Conservation (phyloP, 2,797 vertebrate species). For the Anguilla anguilla region DNA sequence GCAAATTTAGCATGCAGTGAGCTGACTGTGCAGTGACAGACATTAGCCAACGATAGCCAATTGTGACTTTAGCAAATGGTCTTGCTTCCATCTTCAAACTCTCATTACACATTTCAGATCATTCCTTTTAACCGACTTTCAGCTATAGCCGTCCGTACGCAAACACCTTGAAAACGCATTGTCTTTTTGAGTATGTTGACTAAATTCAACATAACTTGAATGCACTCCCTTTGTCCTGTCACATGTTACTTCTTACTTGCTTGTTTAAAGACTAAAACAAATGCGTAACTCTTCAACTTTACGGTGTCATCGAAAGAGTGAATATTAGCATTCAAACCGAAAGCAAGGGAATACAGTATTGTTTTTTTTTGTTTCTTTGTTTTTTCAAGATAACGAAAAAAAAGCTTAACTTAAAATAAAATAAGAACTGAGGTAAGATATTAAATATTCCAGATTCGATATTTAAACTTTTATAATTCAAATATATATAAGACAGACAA, state of each 20-base stretch:
- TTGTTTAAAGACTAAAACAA: not conserved
- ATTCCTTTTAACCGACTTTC: not conserved
- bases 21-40: not conserved
- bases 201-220: conserved; percentile 1
- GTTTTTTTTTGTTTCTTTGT: conserved; percentile 6
- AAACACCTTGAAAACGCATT: not conserved
- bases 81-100: conserved; percentile 3
- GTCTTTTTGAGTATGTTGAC: conserved; percentile 8
- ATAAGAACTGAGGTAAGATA: conserved; percentile 25
- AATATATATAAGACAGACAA: conserved; percentile 29
- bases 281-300: not conserved
- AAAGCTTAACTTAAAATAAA: conserved; percentile 3
- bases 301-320: conserved; percentile 10
- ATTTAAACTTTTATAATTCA: conserved; percentile 34
- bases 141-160: not conserved
- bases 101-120: not conserved
- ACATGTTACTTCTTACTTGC: not conserved
- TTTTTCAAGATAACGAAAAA: conserved; percentile 7
- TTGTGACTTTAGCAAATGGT: not conserved
- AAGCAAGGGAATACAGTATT: not conserved
- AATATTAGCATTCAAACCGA: not conserved
- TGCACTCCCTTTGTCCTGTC: not conserved
- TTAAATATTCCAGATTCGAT: conserved; percentile 15
- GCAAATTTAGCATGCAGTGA: not conserved
- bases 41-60: not conserved